Conservation (phyloP, 2,888 invertebrate genomes). For the Campopleginae sp. region DNA sequence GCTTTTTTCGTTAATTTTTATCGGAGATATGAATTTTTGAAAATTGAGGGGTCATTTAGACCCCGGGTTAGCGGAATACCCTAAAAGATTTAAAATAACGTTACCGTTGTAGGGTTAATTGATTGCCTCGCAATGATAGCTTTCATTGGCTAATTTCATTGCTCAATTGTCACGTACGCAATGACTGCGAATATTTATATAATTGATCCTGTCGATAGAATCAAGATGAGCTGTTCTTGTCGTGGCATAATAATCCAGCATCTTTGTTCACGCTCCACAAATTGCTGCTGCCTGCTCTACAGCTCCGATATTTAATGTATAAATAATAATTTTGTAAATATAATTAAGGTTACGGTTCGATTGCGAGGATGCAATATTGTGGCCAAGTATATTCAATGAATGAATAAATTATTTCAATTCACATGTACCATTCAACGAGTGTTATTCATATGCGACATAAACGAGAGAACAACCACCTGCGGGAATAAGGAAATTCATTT, state of each 20-base stretch:
- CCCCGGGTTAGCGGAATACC: too few species aligned
- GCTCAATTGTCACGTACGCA: neutral
- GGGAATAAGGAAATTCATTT: conserved; percentile 21
- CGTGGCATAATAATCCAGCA: neutral
- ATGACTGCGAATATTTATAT: neutral
- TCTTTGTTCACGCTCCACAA: neutral
- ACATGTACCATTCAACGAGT: neutral
- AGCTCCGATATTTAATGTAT: neutral
- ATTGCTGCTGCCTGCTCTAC: neutral
- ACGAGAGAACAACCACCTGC: conserved; percentile 2
- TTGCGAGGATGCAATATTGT: conserved; percentile 59
- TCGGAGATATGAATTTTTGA: too few species aligned
- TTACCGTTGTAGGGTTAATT: too few species aligned
- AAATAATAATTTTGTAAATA: conserved; percentile 60
- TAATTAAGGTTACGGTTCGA: conserved; percentile 51
- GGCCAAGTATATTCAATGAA: conserved; percentile 70
- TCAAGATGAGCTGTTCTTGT: neutral
- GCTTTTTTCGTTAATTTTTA: too few species aligned
- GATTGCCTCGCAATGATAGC: neutral
- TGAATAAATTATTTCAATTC: conserved; percentile 69
- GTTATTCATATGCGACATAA: too few species aligned
- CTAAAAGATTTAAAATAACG: too few species aligned
- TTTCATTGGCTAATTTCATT: conserved; percentile 8
- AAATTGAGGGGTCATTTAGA: too few species aligned
- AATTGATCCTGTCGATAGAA: neutral